Evolutionary conservation across 1,140 invertebrate genomes (phyloP).

Genomic region (Kradibia gibbosae): DNA sequence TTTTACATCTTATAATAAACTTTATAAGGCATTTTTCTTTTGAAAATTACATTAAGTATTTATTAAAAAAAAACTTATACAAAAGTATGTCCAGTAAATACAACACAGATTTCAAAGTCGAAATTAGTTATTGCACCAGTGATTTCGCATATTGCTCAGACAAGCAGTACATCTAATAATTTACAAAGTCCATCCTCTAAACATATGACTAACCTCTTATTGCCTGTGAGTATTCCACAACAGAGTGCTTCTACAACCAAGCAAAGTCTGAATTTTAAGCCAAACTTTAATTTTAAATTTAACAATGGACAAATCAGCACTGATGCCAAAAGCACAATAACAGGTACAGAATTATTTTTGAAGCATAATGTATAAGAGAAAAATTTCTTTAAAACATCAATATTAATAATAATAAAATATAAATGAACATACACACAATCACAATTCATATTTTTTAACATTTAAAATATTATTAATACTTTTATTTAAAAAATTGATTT

Average conservation of each 20-base stretch:
- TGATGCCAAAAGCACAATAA: constrained; percentile 72
- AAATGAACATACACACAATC: too few species aligned
- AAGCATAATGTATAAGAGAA: neutral
- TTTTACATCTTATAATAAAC: neutral
- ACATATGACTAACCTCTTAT: constrained; percentile 70
- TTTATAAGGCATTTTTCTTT: neutral
- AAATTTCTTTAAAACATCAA: neutral
- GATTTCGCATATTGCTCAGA: constrained; percentile 68
- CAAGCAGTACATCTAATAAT: constrained; percentile 66
- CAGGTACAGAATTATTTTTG: constrained; percentile 60
- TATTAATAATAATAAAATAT: neutral
- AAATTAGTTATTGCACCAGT: constrained; percentile 72
- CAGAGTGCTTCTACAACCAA: constrained; percentile 63
- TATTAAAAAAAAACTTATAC: constrained; percentile 9
- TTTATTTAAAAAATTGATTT: too few species aligned
- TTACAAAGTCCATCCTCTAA: constrained; percentile 66
- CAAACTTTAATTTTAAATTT: constrained; percentile 73
- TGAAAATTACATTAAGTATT: neutral
- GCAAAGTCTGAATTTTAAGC: constrained; percentile 62
- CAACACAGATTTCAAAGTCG: constrained; percentile 69
- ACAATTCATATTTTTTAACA: too few species aligned
- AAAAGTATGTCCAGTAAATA: constrained; percentile 58
- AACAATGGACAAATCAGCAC: constrained; percentile 72
- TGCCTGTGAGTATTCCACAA: constrained; percentile 71
- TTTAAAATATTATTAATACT: too few species aligned